phyloP scores from a whole-genome alignment of 2,797 vertebrate species.

The Spinibarbus caldwelli region DNA sequence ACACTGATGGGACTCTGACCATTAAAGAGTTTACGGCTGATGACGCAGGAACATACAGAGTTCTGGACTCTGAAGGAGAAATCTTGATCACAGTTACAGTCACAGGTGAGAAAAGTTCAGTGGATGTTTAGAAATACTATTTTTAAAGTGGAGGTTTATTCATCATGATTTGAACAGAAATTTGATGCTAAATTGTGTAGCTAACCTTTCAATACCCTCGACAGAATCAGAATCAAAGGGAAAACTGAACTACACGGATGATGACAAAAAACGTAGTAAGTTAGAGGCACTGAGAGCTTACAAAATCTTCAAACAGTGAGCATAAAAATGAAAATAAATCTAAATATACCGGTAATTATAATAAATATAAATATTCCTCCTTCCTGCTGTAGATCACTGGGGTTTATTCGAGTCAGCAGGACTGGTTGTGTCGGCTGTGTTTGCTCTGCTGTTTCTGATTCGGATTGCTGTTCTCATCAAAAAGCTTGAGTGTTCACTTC shows the following conservation, averaged over 20 bases:
- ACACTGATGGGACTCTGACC: not conserved
- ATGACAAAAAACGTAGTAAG: too few relatives aligned
- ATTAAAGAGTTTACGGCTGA: not conserved
- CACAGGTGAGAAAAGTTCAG: not conserved
- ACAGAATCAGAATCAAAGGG: too few relatives aligned
- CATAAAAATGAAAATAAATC: not conserved
- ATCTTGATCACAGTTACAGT: not conserved
- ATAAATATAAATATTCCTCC: too few relatives aligned
- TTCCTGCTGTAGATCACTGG: not conserved
- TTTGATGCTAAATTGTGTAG: too few relatives aligned
- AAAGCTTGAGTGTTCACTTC: too few relatives aligned
- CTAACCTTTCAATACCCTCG: too few relatives aligned
- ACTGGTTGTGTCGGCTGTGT: not conserved
- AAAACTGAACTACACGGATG: too few relatives aligned
- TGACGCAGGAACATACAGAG: not conserved
- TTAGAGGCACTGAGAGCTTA: too few relatives aligned
- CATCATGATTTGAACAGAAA: not conserved
- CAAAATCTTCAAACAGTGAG: too few relatives aligned
- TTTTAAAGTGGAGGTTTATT: not conserved
- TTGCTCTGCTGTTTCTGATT: not conserved
- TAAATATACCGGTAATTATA: not conserved
- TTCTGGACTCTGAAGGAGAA: not conserved
- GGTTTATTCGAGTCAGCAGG: not conserved
- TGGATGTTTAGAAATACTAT: not conserved
- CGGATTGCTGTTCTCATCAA: too few relatives aligned